phyloP scores from a whole-genome alignment of 2,797 vertebrate species.

The Poeciliopsis presidionis region DNA sequence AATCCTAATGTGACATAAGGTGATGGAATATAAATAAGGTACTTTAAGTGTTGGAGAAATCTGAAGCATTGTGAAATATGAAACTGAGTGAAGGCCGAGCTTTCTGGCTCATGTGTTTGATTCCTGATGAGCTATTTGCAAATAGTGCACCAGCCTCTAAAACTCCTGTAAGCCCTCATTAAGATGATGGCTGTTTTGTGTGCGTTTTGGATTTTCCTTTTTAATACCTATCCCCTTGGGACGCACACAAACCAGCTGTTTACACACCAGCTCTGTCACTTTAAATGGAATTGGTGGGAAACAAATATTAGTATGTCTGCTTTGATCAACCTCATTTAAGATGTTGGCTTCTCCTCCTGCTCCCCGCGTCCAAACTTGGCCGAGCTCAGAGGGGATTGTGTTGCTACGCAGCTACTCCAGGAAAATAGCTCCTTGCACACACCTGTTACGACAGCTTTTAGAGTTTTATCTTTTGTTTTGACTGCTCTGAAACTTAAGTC shows the following conservation, averaged over 20 bases:
- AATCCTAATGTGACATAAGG: constrained; percentile 4
- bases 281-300: constrained; percentile 72
- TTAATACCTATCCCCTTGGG: constrained; percentile 23
- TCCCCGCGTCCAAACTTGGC: constrained; percentile 18
- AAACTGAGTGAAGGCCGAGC: constrained; percentile 5
- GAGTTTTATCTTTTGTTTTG: not conserved
- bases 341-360: constrained; percentile 41
- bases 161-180: constrained; percentile 58
- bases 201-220: constrained; percentile 27
- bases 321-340: constrained; percentile 67
- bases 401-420: constrained; percentile 13
- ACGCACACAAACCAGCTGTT: constrained; percentile 71
- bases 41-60: constrained; percentile 1
- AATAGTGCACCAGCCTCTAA: constrained; percentile 36
- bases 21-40: constrained; percentile 14
- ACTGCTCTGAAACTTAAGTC: not conserved
- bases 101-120: constrained; percentile 40
- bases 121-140: constrained; percentile 53
- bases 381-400: constrained; percentile 19
- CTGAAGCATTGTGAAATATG: constrained; percentile 6
- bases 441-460: not conserved
- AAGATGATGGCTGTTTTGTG: constrained; percentile 58
- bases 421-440: not conserved
- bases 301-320: constrained; percentile 72
- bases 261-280: constrained; percentile 62